Evolutionary conservation across 2,888 invertebrate genomes (phyloP).

Genomic region (Sericinus montela): DNA sequence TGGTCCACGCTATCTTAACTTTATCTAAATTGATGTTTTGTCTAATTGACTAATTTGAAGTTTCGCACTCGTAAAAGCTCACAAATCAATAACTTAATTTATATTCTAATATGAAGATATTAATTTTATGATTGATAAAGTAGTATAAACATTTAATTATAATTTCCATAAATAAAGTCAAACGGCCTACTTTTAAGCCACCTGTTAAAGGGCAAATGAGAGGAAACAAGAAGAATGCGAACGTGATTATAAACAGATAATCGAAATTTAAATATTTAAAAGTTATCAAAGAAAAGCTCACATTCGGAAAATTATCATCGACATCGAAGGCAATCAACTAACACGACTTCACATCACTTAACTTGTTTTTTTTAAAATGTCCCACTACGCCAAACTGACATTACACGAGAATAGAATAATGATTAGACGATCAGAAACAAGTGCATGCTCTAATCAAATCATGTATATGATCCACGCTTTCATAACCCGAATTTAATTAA

Average conservation of each 20-base stretch:
- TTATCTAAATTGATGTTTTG: conserved; percentile 8
- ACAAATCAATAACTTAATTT: no score
- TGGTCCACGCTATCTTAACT: not conserved
- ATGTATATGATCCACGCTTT: conserved; percentile 38
- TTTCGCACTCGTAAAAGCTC: not conserved
- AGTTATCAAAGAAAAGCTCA: conserved; percentile 14
- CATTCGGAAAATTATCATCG: conserved; percentile 17
- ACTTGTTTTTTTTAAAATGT: conserved; percentile 38
- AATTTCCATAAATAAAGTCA: not conserved
- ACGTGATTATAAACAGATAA: no score
- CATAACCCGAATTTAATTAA: conserved; percentile 48
- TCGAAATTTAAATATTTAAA: not conserved
- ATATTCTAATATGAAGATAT: no score
- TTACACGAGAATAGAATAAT: conserved; percentile 49
- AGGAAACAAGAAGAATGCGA: no score
- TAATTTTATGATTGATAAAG: no score
- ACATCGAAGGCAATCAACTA: conserved; percentile 14
- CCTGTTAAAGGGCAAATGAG: no score
- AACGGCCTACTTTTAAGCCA: not conserved
- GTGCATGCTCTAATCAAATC: conserved; percentile 49
- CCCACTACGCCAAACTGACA: conserved; percentile 41
- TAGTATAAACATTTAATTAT: no score
- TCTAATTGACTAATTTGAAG: not conserved
- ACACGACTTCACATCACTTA: conserved; percentile 21
- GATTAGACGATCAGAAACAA: conserved; percentile 58